Conservation (phyloP, 2,888 invertebrate genomes). For the Troilus luridus region DNA sequence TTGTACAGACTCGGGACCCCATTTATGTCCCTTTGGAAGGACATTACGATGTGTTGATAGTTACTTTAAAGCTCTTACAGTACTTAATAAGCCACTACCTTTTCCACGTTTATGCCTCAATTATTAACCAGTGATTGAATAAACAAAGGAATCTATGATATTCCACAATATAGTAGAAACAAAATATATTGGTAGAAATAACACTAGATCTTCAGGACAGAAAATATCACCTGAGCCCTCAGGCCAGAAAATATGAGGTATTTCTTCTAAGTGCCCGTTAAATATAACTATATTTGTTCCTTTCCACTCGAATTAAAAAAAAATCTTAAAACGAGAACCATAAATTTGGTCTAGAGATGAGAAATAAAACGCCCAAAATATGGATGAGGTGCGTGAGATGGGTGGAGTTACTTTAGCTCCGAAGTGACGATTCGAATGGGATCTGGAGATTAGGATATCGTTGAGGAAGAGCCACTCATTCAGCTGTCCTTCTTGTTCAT, state of each 20-base stretch:
- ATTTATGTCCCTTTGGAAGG: no score
- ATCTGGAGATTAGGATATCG: slow-evolving; percentile 35
- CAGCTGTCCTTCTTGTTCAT: slow-evolving; percentile 8
- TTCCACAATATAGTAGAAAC: not conserved
- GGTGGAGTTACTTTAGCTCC: slow-evolving; percentile 1
- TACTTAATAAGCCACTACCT: no score
- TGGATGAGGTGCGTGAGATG: slow-evolving; percentile 6
- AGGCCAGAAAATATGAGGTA: not conserved
- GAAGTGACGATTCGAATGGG: slow-evolving; percentile 28
- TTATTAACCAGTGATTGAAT: no score
- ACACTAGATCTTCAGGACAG: not conserved
- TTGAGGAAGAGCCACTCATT: not conserved
- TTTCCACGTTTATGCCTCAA: no score
- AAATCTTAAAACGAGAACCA: not conserved
- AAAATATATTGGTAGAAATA: not conserved
- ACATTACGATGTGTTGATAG: no score
- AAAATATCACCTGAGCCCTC: not conserved
- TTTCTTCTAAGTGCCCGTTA: not conserved
- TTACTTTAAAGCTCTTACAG: no score
- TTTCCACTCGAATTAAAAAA: not conserved
- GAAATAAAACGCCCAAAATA: slow-evolving; percentile 41
- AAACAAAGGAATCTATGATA: not conserved
- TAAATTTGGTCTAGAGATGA: slow-evolving; percentile 9
- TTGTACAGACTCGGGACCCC: no score
- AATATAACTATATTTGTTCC: not conserved